Evolutionary conservation across 2,888 invertebrate genomes (phyloP).

Genomic region (Tridacna crocea): DNA sequence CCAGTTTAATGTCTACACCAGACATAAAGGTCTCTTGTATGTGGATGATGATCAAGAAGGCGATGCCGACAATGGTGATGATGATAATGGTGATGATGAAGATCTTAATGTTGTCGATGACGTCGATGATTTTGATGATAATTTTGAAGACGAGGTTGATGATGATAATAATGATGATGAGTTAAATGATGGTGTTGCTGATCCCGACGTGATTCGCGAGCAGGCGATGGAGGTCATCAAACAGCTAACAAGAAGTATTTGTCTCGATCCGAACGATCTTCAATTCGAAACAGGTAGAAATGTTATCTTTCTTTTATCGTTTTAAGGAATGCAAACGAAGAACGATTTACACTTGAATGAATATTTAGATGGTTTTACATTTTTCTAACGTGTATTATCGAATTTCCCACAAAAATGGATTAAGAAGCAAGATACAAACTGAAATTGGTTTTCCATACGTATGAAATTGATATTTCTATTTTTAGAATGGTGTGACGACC

Average conservation of each 20-base stretch:
- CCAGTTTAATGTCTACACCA: conserved; percentile 50
- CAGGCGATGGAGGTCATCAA: background rate
- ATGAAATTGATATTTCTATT: no score
- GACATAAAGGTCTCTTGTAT: background rate
- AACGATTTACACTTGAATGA: no score
- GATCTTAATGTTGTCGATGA: background rate
- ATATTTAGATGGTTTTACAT: no score
- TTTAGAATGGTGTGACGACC: no score
- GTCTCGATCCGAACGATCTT: conserved; percentile 42
- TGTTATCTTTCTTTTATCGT: background rate
- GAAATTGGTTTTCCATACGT: no score
- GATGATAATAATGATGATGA: background rate
- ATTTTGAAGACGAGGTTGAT: background rate
- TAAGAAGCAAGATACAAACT: no score
- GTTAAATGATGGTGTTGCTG: background rate
- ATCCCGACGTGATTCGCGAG: background rate
- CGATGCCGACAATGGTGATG: background rate
- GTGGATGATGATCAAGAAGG: background rate
- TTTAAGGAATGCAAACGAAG: no score
- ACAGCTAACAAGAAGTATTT: conserved; percentile 27
- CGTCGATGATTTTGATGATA: background rate
- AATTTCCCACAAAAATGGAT: no score
- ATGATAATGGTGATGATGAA: background rate
- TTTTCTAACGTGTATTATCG: no score
- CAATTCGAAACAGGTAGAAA: conserved; percentile 32